Conservation (phyloP, 2,888 invertebrate species). For the Drosophila anomelani region DNA sequence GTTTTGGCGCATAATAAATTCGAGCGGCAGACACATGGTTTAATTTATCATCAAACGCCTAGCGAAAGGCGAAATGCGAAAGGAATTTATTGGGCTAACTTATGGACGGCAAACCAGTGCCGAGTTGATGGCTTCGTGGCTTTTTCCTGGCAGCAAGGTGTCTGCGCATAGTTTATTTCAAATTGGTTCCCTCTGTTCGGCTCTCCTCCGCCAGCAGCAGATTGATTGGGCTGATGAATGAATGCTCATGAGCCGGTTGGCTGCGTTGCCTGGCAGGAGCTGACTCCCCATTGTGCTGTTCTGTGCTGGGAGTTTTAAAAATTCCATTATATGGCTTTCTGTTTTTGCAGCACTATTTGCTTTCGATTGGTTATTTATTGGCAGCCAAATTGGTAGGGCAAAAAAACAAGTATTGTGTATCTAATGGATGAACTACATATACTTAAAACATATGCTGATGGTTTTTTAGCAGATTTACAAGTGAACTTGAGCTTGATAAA, state of each 20-base stretch:
- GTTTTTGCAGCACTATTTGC: constrained; percentile 54
- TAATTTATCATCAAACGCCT: constrained; percentile 77
- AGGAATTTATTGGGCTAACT: constrained; percentile 71
- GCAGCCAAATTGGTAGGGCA: constrained; percentile 33
- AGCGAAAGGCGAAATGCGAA: constrained; percentile 59
- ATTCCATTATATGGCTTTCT: constrained; percentile 56
- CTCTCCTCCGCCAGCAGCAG: constrained; percentile 19
- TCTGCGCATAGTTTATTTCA: constrained; percentile 47
- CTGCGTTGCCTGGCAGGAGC: neutral
- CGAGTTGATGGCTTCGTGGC: constrained; percentile 33
- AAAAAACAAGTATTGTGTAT: constrained; percentile 7
- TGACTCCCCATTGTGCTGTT: constrained; percentile 3
- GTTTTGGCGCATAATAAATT: constrained; percentile 79
- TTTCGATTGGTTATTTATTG: constrained; percentile 72
- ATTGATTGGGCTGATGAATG: constrained; percentile 47
- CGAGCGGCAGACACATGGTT: constrained; percentile 73
- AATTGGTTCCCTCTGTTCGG: constrained; percentile 41
- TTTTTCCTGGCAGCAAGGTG: constrained; percentile 26
- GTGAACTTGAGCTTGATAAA: neutral
- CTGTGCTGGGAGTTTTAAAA: constrained; percentile 38
- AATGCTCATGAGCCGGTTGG: constrained; percentile 30
- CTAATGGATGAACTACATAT: neutral
- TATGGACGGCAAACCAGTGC: constrained; percentile 48
- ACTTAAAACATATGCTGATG: neutral
- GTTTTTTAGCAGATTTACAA: neutral